These are phyloP conservation scores for Triplophysa siluroides DNA, from an alignment of 2,113 vertebrate genomes.

Conservation along the genomic window DNA sequence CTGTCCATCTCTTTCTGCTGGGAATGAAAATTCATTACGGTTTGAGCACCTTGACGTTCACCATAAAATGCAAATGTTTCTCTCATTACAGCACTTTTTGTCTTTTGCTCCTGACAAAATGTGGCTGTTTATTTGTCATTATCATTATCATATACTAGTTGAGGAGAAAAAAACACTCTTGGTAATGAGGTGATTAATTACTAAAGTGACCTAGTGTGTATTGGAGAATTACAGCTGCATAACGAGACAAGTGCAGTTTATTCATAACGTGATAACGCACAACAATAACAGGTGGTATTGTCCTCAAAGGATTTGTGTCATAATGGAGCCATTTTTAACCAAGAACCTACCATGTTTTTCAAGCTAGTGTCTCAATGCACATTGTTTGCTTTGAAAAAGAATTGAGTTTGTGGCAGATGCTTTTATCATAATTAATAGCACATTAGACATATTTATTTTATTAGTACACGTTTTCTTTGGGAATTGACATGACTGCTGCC, in stretches of 20 bases:
- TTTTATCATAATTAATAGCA: no score
- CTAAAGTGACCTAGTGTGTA: conserved; percentile 68
- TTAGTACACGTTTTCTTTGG: no score
- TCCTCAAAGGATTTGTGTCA: neutral
- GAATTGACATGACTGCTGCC: no score
- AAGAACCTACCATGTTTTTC: neutral
- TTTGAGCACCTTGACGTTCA: conserved; percentile 74
- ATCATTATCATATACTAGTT: conserved; percentile 66
- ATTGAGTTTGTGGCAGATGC: neutral
- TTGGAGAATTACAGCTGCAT: conserved; percentile 53
- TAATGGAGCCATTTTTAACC: conserved; percentile 8
- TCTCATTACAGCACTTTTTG: neutral
- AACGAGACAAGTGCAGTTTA: conserved; percentile 37
- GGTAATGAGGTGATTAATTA: conserved; percentile 72
- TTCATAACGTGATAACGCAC: conserved; percentile 29
- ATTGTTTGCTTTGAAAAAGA: neutral
- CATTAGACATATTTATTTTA: no score
- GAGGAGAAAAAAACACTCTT: conserved; percentile 64
- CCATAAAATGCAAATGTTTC: conserved; percentile 70
- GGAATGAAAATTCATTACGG: conserved; percentile 75
- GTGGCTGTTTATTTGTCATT: conserved; percentile 59
- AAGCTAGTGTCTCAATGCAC: neutral
- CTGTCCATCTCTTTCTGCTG: conserved; percentile 58
- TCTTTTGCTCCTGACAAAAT: neutral
- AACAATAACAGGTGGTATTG: neutral